These are phyloP conservation scores for Acanthochromis polyacanthus DNA, from an alignment of 2,113 vertebrate genomes.

Conservation along the genomic window DNA sequence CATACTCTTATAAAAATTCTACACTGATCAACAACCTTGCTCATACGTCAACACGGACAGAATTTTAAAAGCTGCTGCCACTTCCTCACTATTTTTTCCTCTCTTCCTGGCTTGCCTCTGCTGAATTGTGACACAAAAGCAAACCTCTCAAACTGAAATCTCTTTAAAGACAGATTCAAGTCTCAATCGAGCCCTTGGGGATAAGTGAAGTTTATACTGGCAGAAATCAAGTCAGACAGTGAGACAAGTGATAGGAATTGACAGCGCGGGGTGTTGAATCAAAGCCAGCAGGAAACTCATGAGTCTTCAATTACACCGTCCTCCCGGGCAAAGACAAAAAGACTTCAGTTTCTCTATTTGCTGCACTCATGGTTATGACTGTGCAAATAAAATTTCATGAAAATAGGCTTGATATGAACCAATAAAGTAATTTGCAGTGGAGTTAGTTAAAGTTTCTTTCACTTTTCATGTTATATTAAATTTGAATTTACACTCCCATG, in stretches of 20 bases:
- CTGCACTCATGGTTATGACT: background rate
- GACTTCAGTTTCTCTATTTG: background rate
- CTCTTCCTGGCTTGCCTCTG: constrained; percentile 1
- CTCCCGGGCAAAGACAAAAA: constrained; percentile 7
- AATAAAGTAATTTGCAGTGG: constrained; percentile 9
- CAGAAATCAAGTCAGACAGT: constrained; percentile 34
- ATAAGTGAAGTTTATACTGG: constrained; percentile 51
- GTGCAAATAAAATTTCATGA: constrained; percentile 2
- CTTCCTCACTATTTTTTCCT: background rate
- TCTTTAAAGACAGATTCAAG: constrained; percentile 53
- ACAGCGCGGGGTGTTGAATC: constrained; percentile 42
- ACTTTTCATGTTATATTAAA: background rate
- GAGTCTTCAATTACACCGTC: constrained; percentile 22
- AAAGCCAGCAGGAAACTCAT: constrained; percentile 30
- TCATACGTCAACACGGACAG: background rate
- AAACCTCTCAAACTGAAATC: constrained; percentile 37
- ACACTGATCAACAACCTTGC: constrained; percentile 1
- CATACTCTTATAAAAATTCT: background rate
- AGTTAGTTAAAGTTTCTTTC: background rate
- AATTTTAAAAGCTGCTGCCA: background rate
- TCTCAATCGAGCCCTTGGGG: constrained; percentile 26
- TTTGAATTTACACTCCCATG: background rate
- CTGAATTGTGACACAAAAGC: constrained; percentile 46
- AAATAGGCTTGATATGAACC: background rate
- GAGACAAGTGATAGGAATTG: constrained; percentile 22